Evolutionary conservation across 2,113 vertebrate genomes (phyloP), one percentile per base, ranked within the genome.

Genomic region (Mirounga angustirostris): DNA sequence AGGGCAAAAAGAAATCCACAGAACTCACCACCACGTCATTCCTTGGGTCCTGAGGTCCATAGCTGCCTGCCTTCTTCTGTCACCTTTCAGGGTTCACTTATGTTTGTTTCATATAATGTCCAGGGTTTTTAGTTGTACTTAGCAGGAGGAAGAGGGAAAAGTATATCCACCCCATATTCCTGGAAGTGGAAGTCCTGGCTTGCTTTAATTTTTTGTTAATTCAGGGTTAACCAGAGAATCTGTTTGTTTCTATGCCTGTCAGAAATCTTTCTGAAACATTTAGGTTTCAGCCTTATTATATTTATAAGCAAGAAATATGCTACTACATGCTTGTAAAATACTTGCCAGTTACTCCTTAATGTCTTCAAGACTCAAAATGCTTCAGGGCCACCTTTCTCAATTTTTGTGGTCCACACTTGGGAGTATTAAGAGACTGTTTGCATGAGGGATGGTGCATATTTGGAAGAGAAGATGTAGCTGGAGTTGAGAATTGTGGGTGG

Each of bases 141-240:
- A 36, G 50, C 14, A 33, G 50, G 36, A 79, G 1, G 19, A 85
- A 76, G 7, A 94, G 76, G 80, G 28, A 81, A 78, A 82, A 50
- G 24, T 58, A 3, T 91, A 19, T 81, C 61, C 30, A 15, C 7
- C 22, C 46, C 30, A 22, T 28, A 59, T 81, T 82, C 59, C 58
- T 71, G 11, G 81, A 95, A 79, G 28, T 54, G 15, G 36, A 74
- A 93, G 19, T 46, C 24, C 26, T 36, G 54, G 63, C 56, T 74
- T 12, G 4, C 89, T 96, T 73, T 90, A 93, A 73, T 74, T 94
- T 89, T 83, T 79, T 93, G 56, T 88, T 94, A 94, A 91, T 91
- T 61, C 58, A 18, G 63, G 43, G 33, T 87, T 94, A 92, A 86
- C 56, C 43, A 93, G 89, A 94, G 52, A 84, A 50, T 84, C 69